Evolutionary conservation across 2,113 vertebrate species (phyloP).

Genomic region (Pteronura brasiliensis): DNA sequence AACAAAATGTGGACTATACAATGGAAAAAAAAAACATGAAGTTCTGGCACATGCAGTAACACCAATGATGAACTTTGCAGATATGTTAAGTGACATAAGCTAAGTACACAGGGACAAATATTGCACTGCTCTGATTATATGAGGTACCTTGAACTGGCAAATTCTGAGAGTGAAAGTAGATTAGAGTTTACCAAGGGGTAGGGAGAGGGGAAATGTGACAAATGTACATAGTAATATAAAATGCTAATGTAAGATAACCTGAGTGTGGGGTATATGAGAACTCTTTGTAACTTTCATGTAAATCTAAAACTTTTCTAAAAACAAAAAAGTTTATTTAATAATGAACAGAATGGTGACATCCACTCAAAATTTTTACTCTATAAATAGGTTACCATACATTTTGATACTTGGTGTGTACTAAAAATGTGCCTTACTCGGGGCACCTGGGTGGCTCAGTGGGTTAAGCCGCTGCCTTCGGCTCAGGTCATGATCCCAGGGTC

Average conservation of each 20-base stretch:
- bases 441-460: too few species aligned
- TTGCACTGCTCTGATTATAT: not conserved
- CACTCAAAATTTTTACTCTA: not conserved
- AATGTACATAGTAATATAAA: not conserved
- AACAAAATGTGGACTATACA: not conserved
- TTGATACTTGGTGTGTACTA: not conserved
- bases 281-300: not conserved
- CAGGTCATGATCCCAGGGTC: too few species aligned
- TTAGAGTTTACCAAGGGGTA: not conserved
- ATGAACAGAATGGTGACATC: not conserved
- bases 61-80: not conserved
- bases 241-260: not conserved
- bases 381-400: not conserved
- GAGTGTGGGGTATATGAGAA: not conserved
- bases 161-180: not conserved
- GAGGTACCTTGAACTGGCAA: not conserved
- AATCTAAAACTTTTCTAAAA: not conserved
- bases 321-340: not conserved
- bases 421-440: not conserved
- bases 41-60: not conserved
- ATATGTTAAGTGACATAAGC: not conserved
- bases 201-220: not conserved
- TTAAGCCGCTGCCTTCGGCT: too few species aligned
- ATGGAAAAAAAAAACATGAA: not conserved
- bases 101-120: not conserved